These are phyloP conservation scores for Argynnis bischoffii DNA, from an alignment of 2,888 invertebrate genomes.

Conservation along the genomic window DNA sequence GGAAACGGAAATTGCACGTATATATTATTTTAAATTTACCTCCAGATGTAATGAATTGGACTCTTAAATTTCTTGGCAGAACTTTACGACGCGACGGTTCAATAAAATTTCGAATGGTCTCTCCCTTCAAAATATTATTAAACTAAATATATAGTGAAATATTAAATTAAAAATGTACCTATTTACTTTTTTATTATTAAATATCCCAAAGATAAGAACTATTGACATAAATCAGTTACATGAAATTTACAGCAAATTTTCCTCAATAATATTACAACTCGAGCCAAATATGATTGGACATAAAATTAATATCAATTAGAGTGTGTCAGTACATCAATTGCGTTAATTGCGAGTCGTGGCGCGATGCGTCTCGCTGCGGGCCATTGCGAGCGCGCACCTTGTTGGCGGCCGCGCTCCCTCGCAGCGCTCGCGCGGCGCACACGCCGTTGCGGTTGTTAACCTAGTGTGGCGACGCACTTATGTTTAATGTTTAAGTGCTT, in stretches of 20 bases:
- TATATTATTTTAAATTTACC: not conserved
- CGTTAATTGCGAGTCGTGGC: constrained; percentile 37
- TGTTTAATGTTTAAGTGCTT: not conserved
- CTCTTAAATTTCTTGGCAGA: not conserved
- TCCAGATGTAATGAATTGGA: not conserved
- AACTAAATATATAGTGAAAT: no score
- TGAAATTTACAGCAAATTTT: not conserved
- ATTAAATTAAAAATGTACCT: no score
- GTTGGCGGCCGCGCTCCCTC: constrained; percentile 46
- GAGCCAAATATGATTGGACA: constrained; percentile 21
- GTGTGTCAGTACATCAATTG: constrained; percentile 27
- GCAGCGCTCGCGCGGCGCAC: constrained; percentile 14
- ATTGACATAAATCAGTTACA: not conserved
- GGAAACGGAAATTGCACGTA: constrained; percentile 7
- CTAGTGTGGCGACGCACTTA: constrained; percentile 32
- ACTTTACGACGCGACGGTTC: not conserved
- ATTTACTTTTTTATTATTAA: no score
- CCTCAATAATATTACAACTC: not conserved
- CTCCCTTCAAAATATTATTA: no score
- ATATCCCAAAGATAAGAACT: not conserved
- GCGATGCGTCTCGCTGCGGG: constrained; percentile 53
- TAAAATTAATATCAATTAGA: constrained; percentile 35
- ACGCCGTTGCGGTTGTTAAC: constrained; percentile 29
- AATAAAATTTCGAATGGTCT: no score
- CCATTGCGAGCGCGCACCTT: constrained; percentile 53